These are phyloP conservation scores for Trichopoda pennipes DNA, from an alignment of 2,888 invertebrate species.

Conservation along the genomic window DNA sequence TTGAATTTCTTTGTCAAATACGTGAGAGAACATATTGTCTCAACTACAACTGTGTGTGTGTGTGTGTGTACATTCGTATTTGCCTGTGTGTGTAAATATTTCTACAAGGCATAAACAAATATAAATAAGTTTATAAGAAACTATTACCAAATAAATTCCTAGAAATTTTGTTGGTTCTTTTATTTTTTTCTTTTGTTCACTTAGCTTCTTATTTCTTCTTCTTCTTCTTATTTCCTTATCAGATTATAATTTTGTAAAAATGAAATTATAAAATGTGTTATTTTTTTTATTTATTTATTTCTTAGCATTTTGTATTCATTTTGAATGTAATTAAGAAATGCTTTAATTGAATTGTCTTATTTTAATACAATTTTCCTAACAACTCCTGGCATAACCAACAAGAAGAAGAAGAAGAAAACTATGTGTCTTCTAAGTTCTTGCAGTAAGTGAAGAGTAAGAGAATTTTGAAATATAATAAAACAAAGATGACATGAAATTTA, in stretches of 20 bases:
- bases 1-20: constrained; percentile 69
- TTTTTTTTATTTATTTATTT: neutral
- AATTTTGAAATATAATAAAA: no score
- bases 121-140: constrained; percentile 4
- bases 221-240: constrained; percentile 36
- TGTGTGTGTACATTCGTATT: neutral
- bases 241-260: constrained; percentile 52
- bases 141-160: constrained; percentile 5
- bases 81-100: neutral
- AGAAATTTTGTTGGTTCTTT: constrained; percentile 29
- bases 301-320: constrained; percentile 43
- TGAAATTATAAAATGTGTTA: constrained; percentile 39
- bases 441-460: no score
- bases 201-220: constrained; percentile 23
- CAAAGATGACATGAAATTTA: no score
- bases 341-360: constrained; percentile 55
- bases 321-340: constrained; percentile 61
- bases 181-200: constrained; percentile 5
- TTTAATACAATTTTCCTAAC: constrained; percentile 55
- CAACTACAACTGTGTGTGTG: neutral
- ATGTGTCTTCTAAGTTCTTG: no score
- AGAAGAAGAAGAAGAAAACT: constrained; percentile 1
- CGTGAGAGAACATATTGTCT: constrained; percentile 63
- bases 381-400: no score
- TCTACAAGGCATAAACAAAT: constrained; percentile 6